Conservation (phyloP, 2,797 vertebrate species). For the Leuciscus waleckii region DNA sequence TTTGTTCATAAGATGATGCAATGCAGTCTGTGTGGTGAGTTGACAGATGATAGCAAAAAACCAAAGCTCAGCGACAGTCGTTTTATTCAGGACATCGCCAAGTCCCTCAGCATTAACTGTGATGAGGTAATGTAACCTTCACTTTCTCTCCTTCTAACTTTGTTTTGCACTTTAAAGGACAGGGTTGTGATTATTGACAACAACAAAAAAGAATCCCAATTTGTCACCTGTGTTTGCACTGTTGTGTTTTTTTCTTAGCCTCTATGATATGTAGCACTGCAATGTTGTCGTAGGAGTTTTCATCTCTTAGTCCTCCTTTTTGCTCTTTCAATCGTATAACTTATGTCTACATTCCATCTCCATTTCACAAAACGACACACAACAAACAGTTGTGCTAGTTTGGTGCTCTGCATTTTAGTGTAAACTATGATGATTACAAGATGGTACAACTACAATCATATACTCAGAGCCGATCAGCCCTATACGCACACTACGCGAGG, state of each 20-base stretch:
- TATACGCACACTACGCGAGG: too few species aligned
- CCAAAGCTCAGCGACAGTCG: conserved; percentile 76
- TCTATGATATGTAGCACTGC: background rate
- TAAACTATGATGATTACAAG: background rate
- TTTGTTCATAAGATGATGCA: conserved; percentile 83
- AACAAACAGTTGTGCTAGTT: background rate
- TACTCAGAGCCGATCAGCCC: background rate
- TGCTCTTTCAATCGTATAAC: background rate
- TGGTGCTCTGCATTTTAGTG: background rate
- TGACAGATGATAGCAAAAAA: conserved; percentile 78
- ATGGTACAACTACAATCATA: background rate
- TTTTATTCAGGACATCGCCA: conserved; percentile 86
- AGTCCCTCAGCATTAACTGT: conserved; percentile 85
- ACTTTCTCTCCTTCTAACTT: background rate
- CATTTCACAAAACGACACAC: background rate
- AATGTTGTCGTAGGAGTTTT: background rate
- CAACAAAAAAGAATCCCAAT: background rate
- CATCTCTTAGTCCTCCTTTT: background rate
- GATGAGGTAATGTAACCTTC: conserved; percentile 81
- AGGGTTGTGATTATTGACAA: background rate
- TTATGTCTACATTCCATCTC: background rate
- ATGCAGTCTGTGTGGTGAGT: conserved; percentile 92
- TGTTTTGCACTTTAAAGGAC: background rate
- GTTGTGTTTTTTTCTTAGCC: background rate
- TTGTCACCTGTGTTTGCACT: background rate